These are phyloP conservation scores for Cyprinodon diabolis DNA, from an alignment of 2,797 vertebrate genomes.

Conservation along the genomic window DNA sequence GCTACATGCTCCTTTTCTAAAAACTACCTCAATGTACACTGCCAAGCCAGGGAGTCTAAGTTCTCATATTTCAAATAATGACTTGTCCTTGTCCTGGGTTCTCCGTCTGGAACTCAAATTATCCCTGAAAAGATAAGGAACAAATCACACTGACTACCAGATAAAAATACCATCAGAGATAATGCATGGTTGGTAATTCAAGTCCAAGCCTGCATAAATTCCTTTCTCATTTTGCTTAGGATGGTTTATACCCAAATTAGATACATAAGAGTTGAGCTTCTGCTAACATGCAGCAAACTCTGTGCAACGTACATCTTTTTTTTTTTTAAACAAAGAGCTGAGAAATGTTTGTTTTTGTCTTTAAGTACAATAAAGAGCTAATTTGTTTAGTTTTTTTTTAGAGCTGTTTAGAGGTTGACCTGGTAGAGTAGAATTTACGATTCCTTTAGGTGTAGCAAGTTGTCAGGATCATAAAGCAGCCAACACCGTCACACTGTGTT, in stretches of 20 bases:
- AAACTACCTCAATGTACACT: constrained; percentile 42
- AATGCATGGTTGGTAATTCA: constrained; percentile 29
- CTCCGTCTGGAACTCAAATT: constrained; percentile 61
- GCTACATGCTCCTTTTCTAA: constrained; percentile 20
- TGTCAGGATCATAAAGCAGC: not conserved
- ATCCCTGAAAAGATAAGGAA: constrained; percentile 57
- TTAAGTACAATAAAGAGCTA: too few species aligned
- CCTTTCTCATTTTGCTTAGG: not conserved
- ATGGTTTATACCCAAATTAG: constrained; percentile 21
- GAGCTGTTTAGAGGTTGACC: not conserved
- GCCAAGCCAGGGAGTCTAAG: constrained; percentile 47
- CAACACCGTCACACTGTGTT: not conserved
- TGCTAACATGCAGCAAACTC: constrained; percentile 14
- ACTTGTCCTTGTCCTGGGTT: constrained; percentile 49
- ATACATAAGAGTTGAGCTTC: constrained; percentile 9
- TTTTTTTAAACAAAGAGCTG: too few species aligned
- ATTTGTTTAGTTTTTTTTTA: not conserved
- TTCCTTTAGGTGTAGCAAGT: not conserved
- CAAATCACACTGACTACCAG: constrained; percentile 23
- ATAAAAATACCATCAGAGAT: constrained; percentile 26
- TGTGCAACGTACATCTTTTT: not conserved
- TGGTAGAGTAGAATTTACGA: not conserved
- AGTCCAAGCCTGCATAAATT: constrained; percentile 8
- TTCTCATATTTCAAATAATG: constrained; percentile 59
- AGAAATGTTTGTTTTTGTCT: too few species aligned